Evolutionary conservation across 2,797 vertebrate species (phyloP).

Genomic region (Intellagama lesueurii): DNA sequence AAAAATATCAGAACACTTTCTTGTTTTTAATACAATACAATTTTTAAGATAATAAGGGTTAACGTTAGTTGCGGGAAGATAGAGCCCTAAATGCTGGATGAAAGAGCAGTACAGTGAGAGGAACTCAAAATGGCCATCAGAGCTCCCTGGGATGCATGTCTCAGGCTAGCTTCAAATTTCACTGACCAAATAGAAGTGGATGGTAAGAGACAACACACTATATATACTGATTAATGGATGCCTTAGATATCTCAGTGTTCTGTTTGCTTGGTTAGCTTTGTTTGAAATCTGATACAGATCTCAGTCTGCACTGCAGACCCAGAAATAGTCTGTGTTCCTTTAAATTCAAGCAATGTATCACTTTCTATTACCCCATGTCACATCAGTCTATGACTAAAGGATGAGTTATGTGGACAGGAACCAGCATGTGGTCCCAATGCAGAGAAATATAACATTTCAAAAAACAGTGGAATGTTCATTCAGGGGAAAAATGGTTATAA

Average conservation of each 20-base stretch:
- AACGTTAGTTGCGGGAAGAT: slow-evolving; percentile 28
- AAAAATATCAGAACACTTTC: neutral
- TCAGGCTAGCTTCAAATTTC: slow-evolving; percentile 62
- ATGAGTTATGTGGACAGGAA: slow-evolving; percentile 80
- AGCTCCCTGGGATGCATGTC: slow-evolving; percentile 58
- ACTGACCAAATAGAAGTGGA: slow-evolving; percentile 54
- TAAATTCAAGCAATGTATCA: slow-evolving; percentile 84
- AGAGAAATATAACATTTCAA: slow-evolving; percentile 66
- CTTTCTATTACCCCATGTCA: slow-evolving; percentile 81
- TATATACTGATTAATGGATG: slow-evolving; percentile 80
- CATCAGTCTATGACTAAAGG: slow-evolving; percentile 77
- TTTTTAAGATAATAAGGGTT: slow-evolving; percentile 42
- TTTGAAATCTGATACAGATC: slow-evolving; percentile 83
- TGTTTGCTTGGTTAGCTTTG: slow-evolving; percentile 83
- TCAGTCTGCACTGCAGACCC: slow-evolving; percentile 75
- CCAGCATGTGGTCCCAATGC: slow-evolving; percentile 69
- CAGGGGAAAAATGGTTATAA: slow-evolving; percentile 40
- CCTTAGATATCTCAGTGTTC: slow-evolving; percentile 77
- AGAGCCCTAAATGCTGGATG: slow-evolving; percentile 16
- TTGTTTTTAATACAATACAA: slow-evolving; percentile 10
- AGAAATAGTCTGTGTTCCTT: slow-evolving; percentile 81
- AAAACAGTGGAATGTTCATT: slow-evolving; percentile 65
- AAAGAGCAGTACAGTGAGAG: slow-evolving; percentile 35
- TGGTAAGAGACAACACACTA: slow-evolving; percentile 58
- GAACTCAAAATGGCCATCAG: slow-evolving; percentile 39